Percentiles rank a stretch among this genome's conserved stretches.
Conservation (phyloP, 2,888 invertebrate genomes). For the Phyllotreta cruciferae region DNA sequence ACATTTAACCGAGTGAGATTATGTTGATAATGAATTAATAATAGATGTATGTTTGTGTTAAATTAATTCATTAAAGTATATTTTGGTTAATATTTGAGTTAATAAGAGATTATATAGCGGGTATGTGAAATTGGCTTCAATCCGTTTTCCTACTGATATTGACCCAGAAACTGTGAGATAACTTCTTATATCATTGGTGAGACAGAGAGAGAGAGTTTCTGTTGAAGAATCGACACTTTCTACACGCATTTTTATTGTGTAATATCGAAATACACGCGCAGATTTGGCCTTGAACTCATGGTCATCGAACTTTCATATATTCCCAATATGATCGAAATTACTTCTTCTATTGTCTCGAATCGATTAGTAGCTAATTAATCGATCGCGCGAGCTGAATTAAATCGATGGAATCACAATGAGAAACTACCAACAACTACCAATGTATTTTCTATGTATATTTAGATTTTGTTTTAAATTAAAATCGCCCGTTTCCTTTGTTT, state of each 20-base stretch:
- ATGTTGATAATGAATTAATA: constrained; percentile 1
- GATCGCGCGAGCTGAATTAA: too few relatives aligned
- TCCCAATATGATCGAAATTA: too few relatives aligned
- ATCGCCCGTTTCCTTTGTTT: background rate
- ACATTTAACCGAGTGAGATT: too few relatives aligned
- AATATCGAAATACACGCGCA: constrained; percentile 25
- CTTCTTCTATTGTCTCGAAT: too few relatives aligned
- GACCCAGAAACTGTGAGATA: constrained; percentile 51
- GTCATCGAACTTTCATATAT: constrained; percentile 15
- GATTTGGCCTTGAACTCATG: constrained; percentile 25
- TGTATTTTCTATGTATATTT: too few relatives aligned
- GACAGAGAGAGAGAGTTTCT: constrained; percentile 45
- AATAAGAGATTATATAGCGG: constrained; percentile 11
- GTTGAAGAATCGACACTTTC: constrained; percentile 42
- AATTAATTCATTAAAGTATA: background rate
- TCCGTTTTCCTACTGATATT: constrained; percentile 43
- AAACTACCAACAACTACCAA: too few relatives aligned
- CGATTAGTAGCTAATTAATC: too few relatives aligned
- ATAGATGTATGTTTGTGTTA: background rate
- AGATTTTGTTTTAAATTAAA: too few relatives aligned
- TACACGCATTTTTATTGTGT: constrained; percentile 39
- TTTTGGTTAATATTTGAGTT: background rate
- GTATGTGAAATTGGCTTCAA: constrained; percentile 20
- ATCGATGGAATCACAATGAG: too few relatives aligned
- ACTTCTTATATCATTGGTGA: constrained; percentile 45